Conservation (phyloP, 1,140 invertebrate genomes). For the Drosophila navojoa region DNA sequence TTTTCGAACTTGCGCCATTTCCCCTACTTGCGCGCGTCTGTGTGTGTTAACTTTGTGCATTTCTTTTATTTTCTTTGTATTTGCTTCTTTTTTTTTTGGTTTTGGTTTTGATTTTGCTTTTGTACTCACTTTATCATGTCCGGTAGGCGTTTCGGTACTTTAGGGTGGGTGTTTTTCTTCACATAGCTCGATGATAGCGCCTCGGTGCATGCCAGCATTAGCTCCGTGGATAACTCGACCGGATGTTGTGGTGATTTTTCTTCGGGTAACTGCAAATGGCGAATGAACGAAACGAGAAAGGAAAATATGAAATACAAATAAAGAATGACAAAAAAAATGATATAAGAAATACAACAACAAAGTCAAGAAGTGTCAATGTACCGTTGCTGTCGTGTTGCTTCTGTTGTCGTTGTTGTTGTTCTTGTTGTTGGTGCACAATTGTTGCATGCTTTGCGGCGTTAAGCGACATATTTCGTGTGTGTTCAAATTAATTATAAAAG, state of each 20-base stretch:
- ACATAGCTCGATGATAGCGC: conserved; percentile 79
- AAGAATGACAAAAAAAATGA: neutral
- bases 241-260: conserved; percentile 83
- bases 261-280: conserved; percentile 77
- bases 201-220: conserved; percentile 83
- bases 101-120: conserved; percentile 14
- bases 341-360: neutral
- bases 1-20: conserved; percentile 27
- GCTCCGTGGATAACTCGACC: conserved; percentile 83
- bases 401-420: too few species aligned
- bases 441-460: conserved; percentile 72
- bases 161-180: conserved; percentile 81
- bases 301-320: conserved; percentile 1
- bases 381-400: conserved; percentile 8
- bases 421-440: conserved; percentile 50
- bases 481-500: conserved; percentile 76
- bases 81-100: conserved; percentile 12
- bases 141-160: conserved; percentile 83
- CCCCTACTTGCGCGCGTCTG: conserved; percentile 18
- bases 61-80: conserved; percentile 40
- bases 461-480: conserved; percentile 35
- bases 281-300: conserved; percentile 18
- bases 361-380: conserved; percentile 35
- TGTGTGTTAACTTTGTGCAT: conserved; percentile 30
- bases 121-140: conserved; percentile 84